Evolutionary conservation across 2,797 vertebrate species (phyloP).

Genomic region (Coranthus polyacanthus): DNA sequence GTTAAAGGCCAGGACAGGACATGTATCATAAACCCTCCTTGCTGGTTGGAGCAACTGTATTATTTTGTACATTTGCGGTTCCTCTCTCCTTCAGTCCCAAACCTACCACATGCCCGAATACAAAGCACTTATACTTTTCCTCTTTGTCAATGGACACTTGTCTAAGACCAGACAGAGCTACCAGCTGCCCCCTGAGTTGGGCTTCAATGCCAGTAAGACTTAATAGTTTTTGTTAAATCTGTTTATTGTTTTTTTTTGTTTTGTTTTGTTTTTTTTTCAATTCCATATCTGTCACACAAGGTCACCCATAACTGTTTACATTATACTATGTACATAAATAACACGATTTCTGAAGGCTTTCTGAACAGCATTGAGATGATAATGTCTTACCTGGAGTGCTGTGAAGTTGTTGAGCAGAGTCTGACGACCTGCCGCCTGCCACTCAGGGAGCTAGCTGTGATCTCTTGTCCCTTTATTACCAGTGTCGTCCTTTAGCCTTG

Average conservation of each 20-base stretch:
- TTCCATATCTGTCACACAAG: constrained; percentile 49
- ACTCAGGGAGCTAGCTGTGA: constrained; percentile 86
- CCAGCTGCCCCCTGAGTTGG: constrained; percentile 80
- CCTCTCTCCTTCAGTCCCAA: constrained; percentile 63
- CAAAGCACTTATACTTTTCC: constrained; percentile 76
- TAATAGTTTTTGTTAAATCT: constrained; percentile 42
- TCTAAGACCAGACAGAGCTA: constrained; percentile 77
- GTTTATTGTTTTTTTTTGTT: too few species aligned
- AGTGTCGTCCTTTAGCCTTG: constrained; percentile 81
- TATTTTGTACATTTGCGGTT: constrained; percentile 85
- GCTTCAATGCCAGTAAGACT: constrained; percentile 73
- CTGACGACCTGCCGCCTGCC: constrained; percentile 63
- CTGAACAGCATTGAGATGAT: constrained; percentile 48
- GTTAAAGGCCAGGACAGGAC: constrained; percentile 42
- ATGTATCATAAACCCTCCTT: constrained; percentile 72
- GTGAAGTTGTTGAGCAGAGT: constrained; percentile 72
- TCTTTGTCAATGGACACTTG: constrained; percentile 70
- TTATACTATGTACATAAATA: constrained; percentile 58
- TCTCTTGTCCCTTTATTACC: constrained; percentile 79
- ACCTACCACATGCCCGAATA: constrained; percentile 68
- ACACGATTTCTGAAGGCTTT: constrained; percentile 45
- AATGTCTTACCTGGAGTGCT: constrained; percentile 73
- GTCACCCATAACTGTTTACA: constrained; percentile 59
- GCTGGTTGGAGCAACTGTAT: constrained; percentile 81
- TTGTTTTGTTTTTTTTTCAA: constrained; percentile 28